phyloP scores from a whole-genome alignment of 2,888 invertebrate species.

The Cylloceria caligata region DNA sequence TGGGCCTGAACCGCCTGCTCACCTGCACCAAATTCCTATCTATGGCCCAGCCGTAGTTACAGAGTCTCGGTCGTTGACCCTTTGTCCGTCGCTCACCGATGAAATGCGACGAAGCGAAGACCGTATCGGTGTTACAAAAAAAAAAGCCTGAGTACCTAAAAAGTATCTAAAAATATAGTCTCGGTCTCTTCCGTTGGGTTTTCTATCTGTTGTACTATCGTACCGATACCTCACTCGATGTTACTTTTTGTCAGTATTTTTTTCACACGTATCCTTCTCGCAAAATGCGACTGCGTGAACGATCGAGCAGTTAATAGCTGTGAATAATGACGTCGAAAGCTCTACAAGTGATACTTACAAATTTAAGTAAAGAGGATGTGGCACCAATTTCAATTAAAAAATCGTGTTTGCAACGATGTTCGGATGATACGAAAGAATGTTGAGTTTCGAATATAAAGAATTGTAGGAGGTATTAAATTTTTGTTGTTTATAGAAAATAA shows the following conservation, averaged over 20 bases:
- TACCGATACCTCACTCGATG: not conserved
- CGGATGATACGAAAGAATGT: too few relatives aligned
- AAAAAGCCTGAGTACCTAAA: not conserved
- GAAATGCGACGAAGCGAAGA: conserved; percentile 63
- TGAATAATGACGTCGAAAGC: not conserved
- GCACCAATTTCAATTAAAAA: too few relatives aligned
- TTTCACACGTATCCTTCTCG: not conserved
- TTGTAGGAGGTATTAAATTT: too few relatives aligned
- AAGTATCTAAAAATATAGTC: not conserved
- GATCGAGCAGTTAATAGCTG: not conserved
- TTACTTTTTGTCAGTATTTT: not conserved
- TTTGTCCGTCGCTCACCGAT: conserved; percentile 68
- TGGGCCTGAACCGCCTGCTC: conserved; percentile 71
- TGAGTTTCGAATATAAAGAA: too few relatives aligned
- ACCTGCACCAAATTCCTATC: conserved; percentile 84
- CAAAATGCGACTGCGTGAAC: not conserved
- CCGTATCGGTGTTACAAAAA: conserved; percentile 24
- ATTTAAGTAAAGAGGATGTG: too few relatives aligned
- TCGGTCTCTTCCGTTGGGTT: not conserved
- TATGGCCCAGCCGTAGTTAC: conserved; percentile 70
- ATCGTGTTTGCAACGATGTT: too few relatives aligned
- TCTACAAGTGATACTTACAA: too few relatives aligned
- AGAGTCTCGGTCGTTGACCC: conserved; percentile 77
- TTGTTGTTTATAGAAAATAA: too few relatives aligned
- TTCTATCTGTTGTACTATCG: not conserved